phyloP scores from a whole-genome alignment of 92 coral and sea anemone genomes.

The Epizoanthus rinbou region DNA sequence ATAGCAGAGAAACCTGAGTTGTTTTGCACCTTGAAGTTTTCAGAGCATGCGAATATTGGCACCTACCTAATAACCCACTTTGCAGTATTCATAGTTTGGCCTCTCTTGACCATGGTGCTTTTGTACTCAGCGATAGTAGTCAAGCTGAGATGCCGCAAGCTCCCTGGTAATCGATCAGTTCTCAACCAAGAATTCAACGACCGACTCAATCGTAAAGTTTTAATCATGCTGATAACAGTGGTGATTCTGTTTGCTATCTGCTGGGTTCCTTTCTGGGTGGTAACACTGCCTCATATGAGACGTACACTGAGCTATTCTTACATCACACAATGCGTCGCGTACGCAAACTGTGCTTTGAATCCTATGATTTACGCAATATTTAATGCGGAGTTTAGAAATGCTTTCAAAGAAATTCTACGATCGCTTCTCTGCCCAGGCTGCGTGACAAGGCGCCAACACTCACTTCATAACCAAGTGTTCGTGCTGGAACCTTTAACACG shows the following conservation, averaged over 20 bases:
- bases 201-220: conserved; percentile 19
- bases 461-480: conserved; percentile 10
- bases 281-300: conserved; percentile 10
- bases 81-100: conserved; percentile 18
- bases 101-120: conserved; percentile 3
- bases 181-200: conserved; percentile 27
- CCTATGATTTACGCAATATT: conserved; percentile 15
- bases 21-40: conserved; percentile 15
- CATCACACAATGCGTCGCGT: conserved; percentile 19
- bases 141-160: conserved; percentile 15
- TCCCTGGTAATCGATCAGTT: conserved; percentile 14
- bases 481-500: conserved; percentile 1
- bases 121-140: conserved; percentile 30
- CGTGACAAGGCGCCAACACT: not conserved
- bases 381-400: conserved; percentile 30
- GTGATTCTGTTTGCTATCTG: conserved; percentile 18
- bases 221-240: conserved; percentile 19
- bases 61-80: conserved; percentile 26
- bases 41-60: not conserved
- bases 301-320: not conserved
- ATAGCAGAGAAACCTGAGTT: not conserved
- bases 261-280: conserved; percentile 38
- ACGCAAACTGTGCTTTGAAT: conserved; percentile 28
- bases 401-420: conserved; percentile 29
- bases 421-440: not conserved